phyloP scores from a whole-genome alignment of 2,113 vertebrate genomes.

The Ginglymostoma cirratum region DNA sequence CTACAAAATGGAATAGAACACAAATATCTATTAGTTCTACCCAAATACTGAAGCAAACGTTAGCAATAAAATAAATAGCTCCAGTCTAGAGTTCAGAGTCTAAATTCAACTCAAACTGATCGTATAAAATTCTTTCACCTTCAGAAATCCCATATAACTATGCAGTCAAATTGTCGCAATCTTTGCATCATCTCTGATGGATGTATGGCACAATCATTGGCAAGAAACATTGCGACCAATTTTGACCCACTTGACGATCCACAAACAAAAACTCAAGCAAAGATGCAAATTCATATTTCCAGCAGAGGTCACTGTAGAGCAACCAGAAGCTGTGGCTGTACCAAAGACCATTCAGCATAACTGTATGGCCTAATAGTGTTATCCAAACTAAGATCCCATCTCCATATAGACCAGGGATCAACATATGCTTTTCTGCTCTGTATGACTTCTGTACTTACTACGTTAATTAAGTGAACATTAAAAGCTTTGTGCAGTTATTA shows the following conservation, averaged over 20 bases:
- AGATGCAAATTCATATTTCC: neutral
- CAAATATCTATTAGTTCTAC: neutral
- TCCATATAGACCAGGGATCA: neutral
- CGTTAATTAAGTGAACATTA: neutral
- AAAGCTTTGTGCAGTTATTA: neutral
- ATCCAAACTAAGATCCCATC: neutral
- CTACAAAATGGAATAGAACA: conserved; percentile 42
- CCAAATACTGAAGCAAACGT: neutral
- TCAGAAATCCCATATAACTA: neutral
- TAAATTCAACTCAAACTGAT: neutral
- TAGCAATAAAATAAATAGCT: neutral
- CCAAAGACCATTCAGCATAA: neutral
- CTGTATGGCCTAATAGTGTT: neutral
- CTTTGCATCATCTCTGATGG: neutral
- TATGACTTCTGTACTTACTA: neutral
- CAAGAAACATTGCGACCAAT: neutral
- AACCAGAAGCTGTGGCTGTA: neutral
- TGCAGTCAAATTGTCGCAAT: neutral
- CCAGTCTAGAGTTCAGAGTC: neutral
- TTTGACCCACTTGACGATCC: neutral
- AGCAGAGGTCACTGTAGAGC: neutral
- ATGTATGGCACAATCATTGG: neutral
- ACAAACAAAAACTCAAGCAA: neutral
- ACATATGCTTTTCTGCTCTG: neutral
- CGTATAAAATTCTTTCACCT: neutral